Base-by-base conservation (phyloP, 2,888 invertebrate genomes). In the Acanthosoma haemorrhoidale region DNA sequence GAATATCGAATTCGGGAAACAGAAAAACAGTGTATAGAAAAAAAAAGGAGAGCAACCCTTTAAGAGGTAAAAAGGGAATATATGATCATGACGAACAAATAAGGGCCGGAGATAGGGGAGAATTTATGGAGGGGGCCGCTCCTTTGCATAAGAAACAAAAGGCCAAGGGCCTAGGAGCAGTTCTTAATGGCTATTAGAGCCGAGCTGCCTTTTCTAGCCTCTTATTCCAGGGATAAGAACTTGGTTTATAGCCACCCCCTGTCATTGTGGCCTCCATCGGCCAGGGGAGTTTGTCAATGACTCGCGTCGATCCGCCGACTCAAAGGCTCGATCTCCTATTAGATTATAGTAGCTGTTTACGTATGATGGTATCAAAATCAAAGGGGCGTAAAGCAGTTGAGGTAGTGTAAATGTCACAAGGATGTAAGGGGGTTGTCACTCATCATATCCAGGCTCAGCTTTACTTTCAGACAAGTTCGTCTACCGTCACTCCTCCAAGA, bases 111-210 rank as follows among this genome's bases (percentile, higher is more conserved):
- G 61, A 61, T 61, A 61, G 38, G 34, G 38, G 32, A 13, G 18
- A 36, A 61, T 61, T 61, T 61, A 61, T 61, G 61, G 36, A 18
- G 36, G 38, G 34, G 36, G 61, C 21, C 34, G 21, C 34, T 36
- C 61, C 61, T 36, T 36, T 61, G 61, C 61, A 61, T 61, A 61
- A 61, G 61, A 61, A 61, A 61, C 61, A 61, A 61, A 61, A 36
- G 21, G 34, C n/a, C n/a, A 21, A n/a, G 61, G 38, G 18, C 38
- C 36, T 36, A 36, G 61, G n/a, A 61, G 21, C 61, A 21, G 61
- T 61, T 36, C 32, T 34, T 61, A 61, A 61, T 61, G 61, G 36
- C 61, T 61, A 51, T 51, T 51, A 51, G 25, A n/a, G 5, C n/a
- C 16, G 32, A 21, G 32, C 15, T 32, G 15, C n/a, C 59, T 31